Evolutionary conservation across 1,140 invertebrate species (phyloP).

Genomic region (Diorhabda sublineata): DNA sequence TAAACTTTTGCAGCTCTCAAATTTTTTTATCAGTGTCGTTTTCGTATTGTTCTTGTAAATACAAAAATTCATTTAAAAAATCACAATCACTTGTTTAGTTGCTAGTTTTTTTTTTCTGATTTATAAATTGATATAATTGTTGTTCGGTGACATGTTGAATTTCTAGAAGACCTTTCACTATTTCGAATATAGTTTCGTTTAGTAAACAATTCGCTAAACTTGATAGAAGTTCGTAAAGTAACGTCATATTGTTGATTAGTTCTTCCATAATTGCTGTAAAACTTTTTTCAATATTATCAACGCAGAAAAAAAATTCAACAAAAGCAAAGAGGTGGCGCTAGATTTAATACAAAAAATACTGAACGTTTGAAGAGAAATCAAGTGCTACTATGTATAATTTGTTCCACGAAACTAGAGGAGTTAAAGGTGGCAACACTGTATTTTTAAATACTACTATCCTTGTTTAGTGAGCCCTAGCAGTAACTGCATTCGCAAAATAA

Average conservation of each 20-base stretch:
- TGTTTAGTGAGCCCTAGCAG: too few species aligned
- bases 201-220: conserved; percentile 83
- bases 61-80: conserved; percentile 1
- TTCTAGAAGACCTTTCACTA: conserved; percentile 88
- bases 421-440: too few species aligned
- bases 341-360: too few species aligned
- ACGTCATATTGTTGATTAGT: conserved; percentile 56
- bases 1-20: conserved; percentile 55
- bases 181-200: conserved; percentile 92
- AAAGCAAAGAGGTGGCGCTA: too few species aligned
- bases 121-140: conserved; percentile 77
- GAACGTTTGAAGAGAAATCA: too few species aligned
- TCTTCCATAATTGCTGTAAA: too few species aligned
- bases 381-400: too few species aligned
- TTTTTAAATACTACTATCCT: too few species aligned
- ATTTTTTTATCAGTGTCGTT: conserved; percentile 55
- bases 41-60: conserved; percentile 56
- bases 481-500: too few species aligned
- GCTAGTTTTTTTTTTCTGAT: conserved; percentile 68
- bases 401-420: too few species aligned
- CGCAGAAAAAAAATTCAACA: too few species aligned
- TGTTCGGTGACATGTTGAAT: conserved; percentile 94
- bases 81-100: background rate
- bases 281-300: too few species aligned
- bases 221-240: conserved; percentile 85